phyloP scores from a whole-genome alignment of 2,113 vertebrate species.

The Lucifuga dentata region DNA sequence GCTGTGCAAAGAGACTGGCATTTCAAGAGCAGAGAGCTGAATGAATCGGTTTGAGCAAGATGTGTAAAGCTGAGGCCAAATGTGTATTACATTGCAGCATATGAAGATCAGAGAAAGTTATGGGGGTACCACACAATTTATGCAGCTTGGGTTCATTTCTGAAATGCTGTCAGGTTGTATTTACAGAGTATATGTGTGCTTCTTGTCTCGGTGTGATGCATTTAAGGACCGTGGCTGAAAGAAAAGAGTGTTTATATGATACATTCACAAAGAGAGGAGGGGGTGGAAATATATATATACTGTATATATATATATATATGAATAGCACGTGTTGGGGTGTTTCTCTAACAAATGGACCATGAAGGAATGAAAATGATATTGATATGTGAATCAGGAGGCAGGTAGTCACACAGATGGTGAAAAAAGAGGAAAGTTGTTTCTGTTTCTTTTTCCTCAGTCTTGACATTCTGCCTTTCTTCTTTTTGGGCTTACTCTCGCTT shows the following conservation, averaged over 20 bases:
- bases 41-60: constrained; percentile 44
- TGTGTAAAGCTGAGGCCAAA: constrained; percentile 37
- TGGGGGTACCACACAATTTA: constrained; percentile 31
- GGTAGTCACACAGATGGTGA: constrained; percentile 17
- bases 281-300: constrained; percentile 11
- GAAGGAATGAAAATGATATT: constrained; percentile 25
- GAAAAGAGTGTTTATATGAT: neutral
- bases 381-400: constrained; percentile 27
- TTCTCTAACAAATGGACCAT: constrained; percentile 25
- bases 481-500: constrained; percentile 52
- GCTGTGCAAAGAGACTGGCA: constrained; percentile 2
- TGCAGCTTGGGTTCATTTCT: constrained; percentile 37
- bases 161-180: constrained; percentile 22
- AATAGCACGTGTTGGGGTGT: constrained; percentile 29
- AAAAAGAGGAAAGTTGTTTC: constrained; percentile 47
- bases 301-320: constrained; percentile 11
- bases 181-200: constrained; percentile 20
- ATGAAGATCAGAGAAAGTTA: constrained; percentile 23
- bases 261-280: constrained; percentile 2
- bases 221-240: constrained; percentile 27
- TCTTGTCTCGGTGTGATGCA: constrained; percentile 10
- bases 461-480: constrained; percentile 50
- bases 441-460: constrained; percentile 28
- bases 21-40: constrained; percentile 23
- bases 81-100: constrained; percentile 24